phyloP scores from a whole-genome alignment of 2,888 invertebrate species.

The Mechanitis messenoides region DNA sequence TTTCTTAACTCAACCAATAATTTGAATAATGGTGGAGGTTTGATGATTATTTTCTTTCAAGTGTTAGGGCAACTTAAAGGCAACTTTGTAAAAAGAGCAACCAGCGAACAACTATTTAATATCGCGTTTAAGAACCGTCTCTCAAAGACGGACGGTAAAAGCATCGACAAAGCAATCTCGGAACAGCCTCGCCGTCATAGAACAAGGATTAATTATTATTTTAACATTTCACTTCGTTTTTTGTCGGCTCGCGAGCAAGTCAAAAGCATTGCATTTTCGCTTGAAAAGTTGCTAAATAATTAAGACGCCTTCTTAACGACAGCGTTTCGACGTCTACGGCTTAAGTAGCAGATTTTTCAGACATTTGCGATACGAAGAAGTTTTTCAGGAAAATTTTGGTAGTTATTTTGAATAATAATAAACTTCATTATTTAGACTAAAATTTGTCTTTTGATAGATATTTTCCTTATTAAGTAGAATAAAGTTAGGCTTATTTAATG shows the following conservation, averaged over 20 bases:
- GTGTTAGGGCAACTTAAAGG: slow-evolving; percentile 7
- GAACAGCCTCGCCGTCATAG: slow-evolving; percentile 39
- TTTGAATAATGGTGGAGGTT: neutral
- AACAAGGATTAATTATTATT: slow-evolving; percentile 75
- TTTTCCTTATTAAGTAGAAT: too few species aligned
- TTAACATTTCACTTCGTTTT: slow-evolving; percentile 71
- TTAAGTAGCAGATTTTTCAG: slow-evolving; percentile 55
- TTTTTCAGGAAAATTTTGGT: slow-evolving; percentile 34
- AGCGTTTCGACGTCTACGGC: slow-evolving; percentile 53
- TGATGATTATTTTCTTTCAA: slow-evolving; percentile 1
- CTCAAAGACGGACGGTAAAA: slow-evolving; percentile 64
- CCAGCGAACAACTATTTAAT: slow-evolving; percentile 72
- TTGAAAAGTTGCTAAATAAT: slow-evolving; percentile 74
- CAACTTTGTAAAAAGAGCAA: slow-evolving; percentile 50
- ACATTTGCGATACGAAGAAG: slow-evolving; percentile 32
- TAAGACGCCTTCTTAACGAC: slow-evolving; percentile 67
- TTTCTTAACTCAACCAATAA: neutral
- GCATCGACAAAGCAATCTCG: slow-evolving; percentile 61
- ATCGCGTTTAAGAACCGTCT: slow-evolving; percentile 55
- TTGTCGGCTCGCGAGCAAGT: slow-evolving; percentile 64
- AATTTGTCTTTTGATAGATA: too few species aligned
- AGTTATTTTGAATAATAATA: neutral
- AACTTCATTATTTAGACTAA: too few species aligned
- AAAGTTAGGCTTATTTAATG: slow-evolving; percentile 13
- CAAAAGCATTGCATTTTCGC: slow-evolving; percentile 71